A percentile compares a stretch with the other conserved stretches of the same genome.
These are phyloP conservation scores for Leptopilina myrica DNA, from an alignment of 2,888 invertebrate species.

Conservation along the genomic window DNA sequence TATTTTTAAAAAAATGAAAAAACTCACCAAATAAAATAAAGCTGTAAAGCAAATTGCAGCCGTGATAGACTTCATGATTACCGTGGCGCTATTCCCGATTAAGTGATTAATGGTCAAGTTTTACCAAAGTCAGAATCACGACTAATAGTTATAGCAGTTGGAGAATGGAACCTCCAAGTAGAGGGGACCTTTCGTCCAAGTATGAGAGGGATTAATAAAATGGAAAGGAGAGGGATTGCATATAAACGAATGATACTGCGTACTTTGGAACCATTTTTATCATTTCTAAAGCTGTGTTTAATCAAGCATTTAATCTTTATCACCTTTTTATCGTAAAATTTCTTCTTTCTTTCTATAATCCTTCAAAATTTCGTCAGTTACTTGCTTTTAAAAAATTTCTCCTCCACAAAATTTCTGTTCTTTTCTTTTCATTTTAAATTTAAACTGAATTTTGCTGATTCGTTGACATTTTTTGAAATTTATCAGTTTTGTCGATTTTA, in stretches of 20 bases:
- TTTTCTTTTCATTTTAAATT: too few species aligned
- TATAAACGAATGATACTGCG: background rate
- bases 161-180: background rate
- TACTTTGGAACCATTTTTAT: background rate
- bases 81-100: constrained; percentile 43
- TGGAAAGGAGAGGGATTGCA: constrained; percentile 6
- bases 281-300: background rate
- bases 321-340: background rate
- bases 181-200: constrained; percentile 5
- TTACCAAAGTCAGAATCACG: constrained; percentile 5
- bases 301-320: background rate
- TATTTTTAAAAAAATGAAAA: background rate
- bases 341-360: background rate
- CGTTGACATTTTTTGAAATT: too few species aligned
- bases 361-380: background rate
- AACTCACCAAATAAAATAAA: constrained; percentile 48
- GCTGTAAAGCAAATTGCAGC: constrained; percentile 43
- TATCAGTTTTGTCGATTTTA: too few species aligned
- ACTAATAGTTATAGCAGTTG: background rate
- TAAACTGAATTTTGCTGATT: too few species aligned
- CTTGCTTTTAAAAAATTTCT: too few species aligned
- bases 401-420: too few species aligned
- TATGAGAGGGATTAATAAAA: constrained; percentile 18
- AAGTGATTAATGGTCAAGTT: constrained; percentile 43
- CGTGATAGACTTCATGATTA: constrained; percentile 47